phyloP scores from a whole-genome alignment of 2,888 invertebrate genomes.

The Notodromas monacha region DNA sequence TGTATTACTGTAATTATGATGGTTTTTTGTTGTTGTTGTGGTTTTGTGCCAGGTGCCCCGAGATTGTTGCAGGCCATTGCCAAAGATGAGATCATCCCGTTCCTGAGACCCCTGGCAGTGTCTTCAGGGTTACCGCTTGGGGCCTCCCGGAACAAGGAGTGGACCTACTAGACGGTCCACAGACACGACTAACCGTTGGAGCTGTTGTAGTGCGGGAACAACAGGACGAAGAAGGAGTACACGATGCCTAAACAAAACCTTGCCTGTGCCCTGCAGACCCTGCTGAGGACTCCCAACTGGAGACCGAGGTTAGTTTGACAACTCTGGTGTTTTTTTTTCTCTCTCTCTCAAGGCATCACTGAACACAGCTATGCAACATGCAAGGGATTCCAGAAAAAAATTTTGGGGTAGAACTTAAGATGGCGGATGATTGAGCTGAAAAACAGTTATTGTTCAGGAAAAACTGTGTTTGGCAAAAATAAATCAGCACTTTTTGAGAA shows the following conservation, averaged over 20 bases:
- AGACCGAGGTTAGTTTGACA: too few species aligned
- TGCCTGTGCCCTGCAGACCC: constrained; percentile 86
- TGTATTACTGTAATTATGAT: background rate
- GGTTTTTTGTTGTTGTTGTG: too few species aligned
- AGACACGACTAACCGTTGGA: constrained; percentile 30
- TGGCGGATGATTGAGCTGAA: too few species aligned
- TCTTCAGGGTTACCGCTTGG: constrained; percentile 76
- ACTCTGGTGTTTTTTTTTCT: too few species aligned
- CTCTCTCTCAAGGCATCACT: too few species aligned
- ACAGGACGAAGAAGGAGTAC: constrained; percentile 78
- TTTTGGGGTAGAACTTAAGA: too few species aligned
- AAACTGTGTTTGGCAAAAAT: too few species aligned
- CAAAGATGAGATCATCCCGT: constrained; percentile 86
- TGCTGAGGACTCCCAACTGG: constrained; percentile 89
- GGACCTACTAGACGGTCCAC: constrained; percentile 38
- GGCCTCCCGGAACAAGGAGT: constrained; percentile 73
- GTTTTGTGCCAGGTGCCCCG: too few species aligned
- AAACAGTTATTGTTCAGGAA: too few species aligned
- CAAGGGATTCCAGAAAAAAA: too few species aligned
- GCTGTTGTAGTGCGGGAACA: constrained; percentile 74
- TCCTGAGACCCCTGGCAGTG: constrained; percentile 61
- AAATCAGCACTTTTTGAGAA: too few species aligned
- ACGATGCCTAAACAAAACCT: constrained; percentile 97
- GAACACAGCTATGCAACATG: too few species aligned
- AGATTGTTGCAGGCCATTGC: constrained; percentile 42